A percentile compares a stretch with the other conserved stretches of the same genome.
phyloP scores from a whole-genome alignment of 2,888 invertebrate species.

The Drosophila neotestacea region DNA sequence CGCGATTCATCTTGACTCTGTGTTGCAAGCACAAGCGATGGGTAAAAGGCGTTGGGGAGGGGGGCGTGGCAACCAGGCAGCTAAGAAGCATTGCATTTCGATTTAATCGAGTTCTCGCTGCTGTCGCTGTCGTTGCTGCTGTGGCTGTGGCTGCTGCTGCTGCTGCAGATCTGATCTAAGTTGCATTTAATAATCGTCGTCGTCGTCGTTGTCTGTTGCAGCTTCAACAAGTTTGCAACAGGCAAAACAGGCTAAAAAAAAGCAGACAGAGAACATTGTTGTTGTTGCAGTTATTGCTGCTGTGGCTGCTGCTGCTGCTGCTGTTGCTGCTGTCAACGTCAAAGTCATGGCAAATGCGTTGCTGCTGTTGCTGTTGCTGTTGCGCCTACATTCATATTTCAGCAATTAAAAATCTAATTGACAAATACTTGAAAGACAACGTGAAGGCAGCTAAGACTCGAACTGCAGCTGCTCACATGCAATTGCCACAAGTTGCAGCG shows the following conservation, averaged over 20 bases:
- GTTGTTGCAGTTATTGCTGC: constrained; percentile 36
- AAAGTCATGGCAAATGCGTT: constrained; percentile 57
- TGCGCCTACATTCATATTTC: constrained; percentile 81
- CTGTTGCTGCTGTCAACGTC: constrained; percentile 55
- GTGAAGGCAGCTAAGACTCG: constrained; percentile 65
- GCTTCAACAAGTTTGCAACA: constrained; percentile 70
- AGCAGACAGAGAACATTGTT: constrained; percentile 45
- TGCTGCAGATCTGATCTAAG: constrained; percentile 75
- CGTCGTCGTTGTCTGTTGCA: constrained; percentile 45
- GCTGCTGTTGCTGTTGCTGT: constrained; percentile 41
- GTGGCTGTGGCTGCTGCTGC: constrained; percentile 23
- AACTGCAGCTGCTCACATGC: constrained; percentile 57
- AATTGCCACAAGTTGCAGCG: constrained; percentile 40
- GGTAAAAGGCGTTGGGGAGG: neutral
- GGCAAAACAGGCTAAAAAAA: constrained; percentile 73
- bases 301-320: constrained; percentile 22
- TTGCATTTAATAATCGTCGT: constrained; percentile 79
- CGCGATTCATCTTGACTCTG: constrained; percentile 77
- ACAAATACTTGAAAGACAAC: constrained; percentile 78
- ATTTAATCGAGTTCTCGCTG: constrained; percentile 74
- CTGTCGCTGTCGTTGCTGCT: constrained; percentile 46
- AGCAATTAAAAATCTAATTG: constrained; percentile 82
- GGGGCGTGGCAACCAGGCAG: neutral
- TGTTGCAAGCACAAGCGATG: neutral
- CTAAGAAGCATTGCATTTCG: constrained; percentile 77